These are phyloP conservation scores for Neoniphon sammara DNA, from an alignment of 2,797 vertebrate species.

Conservation along the genomic window DNA sequence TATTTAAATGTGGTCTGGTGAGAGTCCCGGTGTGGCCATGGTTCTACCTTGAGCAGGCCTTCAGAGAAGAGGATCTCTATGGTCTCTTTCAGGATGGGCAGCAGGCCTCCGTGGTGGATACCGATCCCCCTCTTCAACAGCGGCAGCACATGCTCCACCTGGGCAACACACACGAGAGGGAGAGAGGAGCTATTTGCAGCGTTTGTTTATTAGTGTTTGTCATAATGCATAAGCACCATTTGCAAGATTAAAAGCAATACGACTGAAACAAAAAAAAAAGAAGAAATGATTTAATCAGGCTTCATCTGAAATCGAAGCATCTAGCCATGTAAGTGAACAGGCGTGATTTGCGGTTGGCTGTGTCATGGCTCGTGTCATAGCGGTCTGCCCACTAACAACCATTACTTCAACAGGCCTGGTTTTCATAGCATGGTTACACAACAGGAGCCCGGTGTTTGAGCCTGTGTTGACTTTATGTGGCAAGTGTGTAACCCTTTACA, in stretches of 20 bases:
- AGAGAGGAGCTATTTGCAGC: background rate
- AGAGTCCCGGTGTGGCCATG: background rate
- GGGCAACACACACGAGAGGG: conserved; percentile 19
- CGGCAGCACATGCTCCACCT: conserved; percentile 98
- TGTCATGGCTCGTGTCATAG: conserved; percentile 6
- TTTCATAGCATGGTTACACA: conserved; percentile 29
- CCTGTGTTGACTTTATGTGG: conserved; percentile 6
- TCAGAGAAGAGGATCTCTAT: conserved; percentile 99
- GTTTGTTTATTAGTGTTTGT: background rate
- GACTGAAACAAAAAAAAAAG: background rate
- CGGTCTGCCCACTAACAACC: conserved; percentile 31
- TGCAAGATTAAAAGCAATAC: background rate
- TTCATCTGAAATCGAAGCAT: conserved; percentile 11
- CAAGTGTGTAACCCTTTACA: conserved; percentile 18
- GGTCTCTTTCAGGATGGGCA: conserved; percentile 98
- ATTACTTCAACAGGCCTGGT: conserved; percentile 31
- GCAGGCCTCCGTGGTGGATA: conserved; percentile 95
- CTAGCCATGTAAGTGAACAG: conserved; percentile 32
- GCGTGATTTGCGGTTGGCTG: conserved; percentile 4
- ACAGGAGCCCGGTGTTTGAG: conserved; percentile 30
- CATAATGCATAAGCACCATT: background rate
- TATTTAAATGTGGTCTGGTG: background rate
- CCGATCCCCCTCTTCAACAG: conserved; percentile 96
- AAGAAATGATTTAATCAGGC: too few species aligned
- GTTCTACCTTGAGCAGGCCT: conserved; percentile 91